Percentiles rank a stretch among this genome's conserved stretches.
These are phyloP conservation scores for Cygnus buccinator DNA, from an alignment of 2,113 vertebrate species.

Conservation along the genomic window DNA sequence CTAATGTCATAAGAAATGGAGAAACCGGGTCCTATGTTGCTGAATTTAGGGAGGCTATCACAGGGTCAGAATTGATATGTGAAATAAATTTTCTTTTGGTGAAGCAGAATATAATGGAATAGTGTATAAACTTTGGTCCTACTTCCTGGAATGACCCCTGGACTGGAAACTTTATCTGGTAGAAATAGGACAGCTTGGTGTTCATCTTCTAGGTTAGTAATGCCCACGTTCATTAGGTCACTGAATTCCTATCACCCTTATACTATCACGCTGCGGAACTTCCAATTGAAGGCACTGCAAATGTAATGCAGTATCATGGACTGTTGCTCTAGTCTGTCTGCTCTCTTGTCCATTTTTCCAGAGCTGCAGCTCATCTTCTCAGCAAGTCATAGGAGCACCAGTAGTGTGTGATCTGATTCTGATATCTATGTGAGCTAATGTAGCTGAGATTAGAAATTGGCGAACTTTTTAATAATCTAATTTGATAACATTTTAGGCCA, in stretches of 20 bases:
- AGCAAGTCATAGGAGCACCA: neutral
- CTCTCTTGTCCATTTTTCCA: neutral
- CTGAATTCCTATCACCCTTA: neutral
- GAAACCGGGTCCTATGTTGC: neutral
- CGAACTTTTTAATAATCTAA: neutral
- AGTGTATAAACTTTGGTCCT: neutral
- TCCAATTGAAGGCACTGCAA: neutral
- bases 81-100: neutral
- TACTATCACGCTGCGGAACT: neutral
- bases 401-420: neutral
- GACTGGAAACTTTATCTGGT: neutral
- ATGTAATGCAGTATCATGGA: neutral
- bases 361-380: neutral
- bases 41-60: neutral
- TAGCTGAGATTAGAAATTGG: neutral
- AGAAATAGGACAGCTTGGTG: neutral
- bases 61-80: neutral
- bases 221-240: neutral
- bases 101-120: neutral
- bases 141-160: neutral
- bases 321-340: neutral
- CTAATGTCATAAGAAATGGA: too few species aligned
- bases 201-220: neutral
- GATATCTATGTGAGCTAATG: neutral
- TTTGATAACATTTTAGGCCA: neutral